These are phyloP conservation scores for Ormyrus labotus DNA, from an alignment of 2,888 invertebrate species.

Conservation along the genomic window DNA sequence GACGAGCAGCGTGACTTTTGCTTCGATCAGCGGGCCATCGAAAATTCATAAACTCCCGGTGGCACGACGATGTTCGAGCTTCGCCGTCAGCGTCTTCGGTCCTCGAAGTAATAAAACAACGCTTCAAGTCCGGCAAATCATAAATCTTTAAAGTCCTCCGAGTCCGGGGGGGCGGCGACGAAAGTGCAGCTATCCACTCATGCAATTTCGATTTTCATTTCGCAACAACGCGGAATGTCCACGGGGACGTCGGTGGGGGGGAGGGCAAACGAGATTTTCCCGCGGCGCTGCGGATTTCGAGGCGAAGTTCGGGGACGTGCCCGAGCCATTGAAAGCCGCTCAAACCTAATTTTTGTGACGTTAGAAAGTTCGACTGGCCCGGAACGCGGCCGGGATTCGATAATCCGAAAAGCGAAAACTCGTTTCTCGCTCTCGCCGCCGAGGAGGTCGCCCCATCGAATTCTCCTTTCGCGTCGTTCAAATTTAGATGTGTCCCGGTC, in stretches of 20 bases:
- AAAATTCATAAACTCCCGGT: conserved; percentile 45
- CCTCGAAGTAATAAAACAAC: conserved; percentile 47
- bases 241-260: not conserved
- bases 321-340: conserved; percentile 49
- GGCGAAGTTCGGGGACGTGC: not conserved
- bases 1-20: too few relatives aligned
- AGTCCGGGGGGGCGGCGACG: not conserved
- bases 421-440: conserved; percentile 21
- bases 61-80: not conserved
- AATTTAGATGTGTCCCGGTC: conserved; percentile 30
- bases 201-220: conserved; percentile 55
- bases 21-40: conserved; percentile 10
- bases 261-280: conserved; percentile 37
- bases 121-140: conserved; percentile 46
- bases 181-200: conserved; percentile 48
- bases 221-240: conserved; percentile 4
- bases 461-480: conserved; percentile 42
- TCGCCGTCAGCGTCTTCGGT: not conserved
- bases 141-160: conserved; percentile 52
- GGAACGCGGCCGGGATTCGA: conserved; percentile 12
- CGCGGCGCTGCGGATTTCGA: conserved; percentile 15
- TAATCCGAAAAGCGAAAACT: conserved; percentile 25
- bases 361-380: conserved; percentile 49
- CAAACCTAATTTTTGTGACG: conserved; percentile 50
- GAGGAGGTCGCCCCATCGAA: conserved; percentile 30